Percentiles rank a stretch among this genome's conserved stretches.
Conservation (phyloP, 2,797 vertebrate genomes). For the Bradypodion pumilum region DNA sequence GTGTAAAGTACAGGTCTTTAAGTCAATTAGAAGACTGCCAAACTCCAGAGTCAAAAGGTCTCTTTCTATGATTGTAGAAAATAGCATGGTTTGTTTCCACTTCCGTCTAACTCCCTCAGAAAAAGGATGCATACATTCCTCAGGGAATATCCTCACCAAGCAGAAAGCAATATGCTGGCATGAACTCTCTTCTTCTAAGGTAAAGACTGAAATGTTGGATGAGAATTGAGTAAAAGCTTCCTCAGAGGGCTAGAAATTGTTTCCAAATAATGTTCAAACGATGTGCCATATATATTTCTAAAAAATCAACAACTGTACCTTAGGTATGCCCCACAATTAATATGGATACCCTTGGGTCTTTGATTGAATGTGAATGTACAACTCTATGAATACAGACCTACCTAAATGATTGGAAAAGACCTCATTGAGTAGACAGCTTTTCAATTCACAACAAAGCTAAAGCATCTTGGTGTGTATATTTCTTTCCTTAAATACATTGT, state of each 20-base stretch:
- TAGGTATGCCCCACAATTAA: neutral
- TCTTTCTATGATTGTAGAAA: neutral
- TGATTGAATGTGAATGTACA: neutral
- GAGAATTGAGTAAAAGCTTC: too few relatives aligned
- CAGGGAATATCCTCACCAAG: neutral
- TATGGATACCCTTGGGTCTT: neutral
- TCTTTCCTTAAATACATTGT: neutral
- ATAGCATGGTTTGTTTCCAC: neutral
- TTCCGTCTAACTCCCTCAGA: neutral
- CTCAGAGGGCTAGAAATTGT: too few relatives aligned
- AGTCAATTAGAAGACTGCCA: neutral
- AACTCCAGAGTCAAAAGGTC: neutral
- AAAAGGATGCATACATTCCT: neutral
- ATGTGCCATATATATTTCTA: too few relatives aligned
- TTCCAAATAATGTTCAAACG: too few relatives aligned
- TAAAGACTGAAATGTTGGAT: neutral
- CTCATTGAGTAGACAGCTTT: neutral
- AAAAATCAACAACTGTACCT: too few relatives aligned
- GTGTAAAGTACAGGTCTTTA: neutral
- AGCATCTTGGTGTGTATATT: neutral
- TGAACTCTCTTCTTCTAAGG: neutral
- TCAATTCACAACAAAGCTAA: neutral
- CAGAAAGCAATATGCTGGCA: neutral
- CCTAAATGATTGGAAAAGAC: neutral
- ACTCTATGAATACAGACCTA: neutral